These are phyloP conservation scores for Epistrophe eligans DNA, from an alignment of 2,888 invertebrate genomes.

Conservation along the genomic window DNA sequence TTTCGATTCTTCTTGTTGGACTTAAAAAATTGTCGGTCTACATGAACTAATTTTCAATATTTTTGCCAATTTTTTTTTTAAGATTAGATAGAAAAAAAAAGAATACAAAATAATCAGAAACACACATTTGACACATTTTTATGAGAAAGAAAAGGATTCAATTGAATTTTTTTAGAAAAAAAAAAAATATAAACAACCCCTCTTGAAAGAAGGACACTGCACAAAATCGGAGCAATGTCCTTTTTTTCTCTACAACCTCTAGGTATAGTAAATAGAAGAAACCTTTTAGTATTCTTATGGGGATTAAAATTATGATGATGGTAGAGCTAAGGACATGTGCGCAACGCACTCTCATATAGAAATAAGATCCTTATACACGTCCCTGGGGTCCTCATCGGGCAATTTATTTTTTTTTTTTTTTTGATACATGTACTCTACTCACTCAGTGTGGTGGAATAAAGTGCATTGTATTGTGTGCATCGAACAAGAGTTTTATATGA, in stretches of 20 bases:
- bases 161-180: constrained; percentile 37
- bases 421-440: constrained; percentile 38
- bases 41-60: constrained; percentile 35
- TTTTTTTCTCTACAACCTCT: constrained; percentile 1
- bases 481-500: constrained; percentile 66
- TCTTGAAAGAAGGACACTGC: constrained; percentile 26
- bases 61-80: constrained; percentile 23
- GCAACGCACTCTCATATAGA: constrained; percentile 39
- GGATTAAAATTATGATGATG: constrained; percentile 30
- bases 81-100: not conserved
- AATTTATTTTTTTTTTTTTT: constrained; percentile 4
- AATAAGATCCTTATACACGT: constrained; percentile 59
- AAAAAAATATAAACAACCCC: not conserved
- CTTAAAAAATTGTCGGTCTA: not conserved
- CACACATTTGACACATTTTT: constrained; percentile 53
- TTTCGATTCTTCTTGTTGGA: constrained; percentile 1
- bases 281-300: constrained; percentile 37
- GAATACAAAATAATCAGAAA: constrained; percentile 14
- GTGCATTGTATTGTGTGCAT: constrained; percentile 56
- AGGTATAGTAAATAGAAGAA: not conserved
- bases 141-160: constrained; percentile 47
- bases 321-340: constrained; percentile 30
- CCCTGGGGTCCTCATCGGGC: constrained; percentile 46
- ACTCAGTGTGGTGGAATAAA: constrained; percentile 46
- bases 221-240: constrained; percentile 61